Percentiles rank a stretch among this genome's conserved stretches.
Conservation (phyloP, 2,113 vertebrate genomes). For the Dasyprocta punctata region DNA sequence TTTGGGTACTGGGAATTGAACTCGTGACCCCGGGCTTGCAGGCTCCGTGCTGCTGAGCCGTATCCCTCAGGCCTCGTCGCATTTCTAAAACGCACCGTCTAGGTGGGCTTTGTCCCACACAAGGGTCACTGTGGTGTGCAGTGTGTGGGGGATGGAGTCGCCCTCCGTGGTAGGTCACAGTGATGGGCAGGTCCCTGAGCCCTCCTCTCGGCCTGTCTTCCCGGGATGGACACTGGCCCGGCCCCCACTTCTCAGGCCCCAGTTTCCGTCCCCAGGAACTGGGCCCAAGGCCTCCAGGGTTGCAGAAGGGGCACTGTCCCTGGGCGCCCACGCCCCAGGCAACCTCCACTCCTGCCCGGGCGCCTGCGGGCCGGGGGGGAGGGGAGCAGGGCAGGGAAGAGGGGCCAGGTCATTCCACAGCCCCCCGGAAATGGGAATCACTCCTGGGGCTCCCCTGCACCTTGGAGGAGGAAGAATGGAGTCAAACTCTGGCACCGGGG, state of each 20-base stretch:
- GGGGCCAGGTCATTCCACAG: neutral
- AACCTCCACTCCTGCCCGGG: no score
- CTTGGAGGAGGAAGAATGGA: neutral
- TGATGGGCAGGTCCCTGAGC: no score
- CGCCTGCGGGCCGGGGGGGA: neutral
- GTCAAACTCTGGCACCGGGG: no score
- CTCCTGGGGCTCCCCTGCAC: neutral
- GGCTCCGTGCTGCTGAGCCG: no score
- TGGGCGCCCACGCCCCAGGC: fast-evolving
- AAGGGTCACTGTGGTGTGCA: neutral
- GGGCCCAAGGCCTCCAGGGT: neutral
- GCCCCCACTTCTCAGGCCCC: neutral
- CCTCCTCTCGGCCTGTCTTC: no score
- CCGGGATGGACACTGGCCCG: no score
- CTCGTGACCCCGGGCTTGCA: no score
- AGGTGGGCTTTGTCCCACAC: neutral
- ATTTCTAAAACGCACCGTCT: neutral
- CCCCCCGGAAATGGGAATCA: neutral
- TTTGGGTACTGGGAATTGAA: no score
- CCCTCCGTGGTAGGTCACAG: neutral
- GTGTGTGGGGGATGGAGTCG: neutral
- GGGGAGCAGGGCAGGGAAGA: neutral
- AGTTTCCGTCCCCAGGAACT: neutral
- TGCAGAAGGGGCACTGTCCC: neutral
- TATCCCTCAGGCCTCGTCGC: no score